phyloP scores from a whole-genome alignment of 64 coral and sea anemone species.

The Hydrozoanthus tunicans region DNA sequence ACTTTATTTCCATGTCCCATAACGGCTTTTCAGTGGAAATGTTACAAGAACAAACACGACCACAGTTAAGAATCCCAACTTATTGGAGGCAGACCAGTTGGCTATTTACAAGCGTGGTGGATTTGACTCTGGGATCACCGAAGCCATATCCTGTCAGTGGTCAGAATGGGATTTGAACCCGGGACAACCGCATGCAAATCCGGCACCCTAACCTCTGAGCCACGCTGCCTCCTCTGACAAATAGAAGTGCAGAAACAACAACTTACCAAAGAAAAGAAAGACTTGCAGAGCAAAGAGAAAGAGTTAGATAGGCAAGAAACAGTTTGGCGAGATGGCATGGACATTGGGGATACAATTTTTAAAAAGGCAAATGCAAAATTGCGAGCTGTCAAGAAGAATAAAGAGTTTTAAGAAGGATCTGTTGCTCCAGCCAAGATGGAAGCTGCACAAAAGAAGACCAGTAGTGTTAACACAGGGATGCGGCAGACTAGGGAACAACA shows the following conservation, averaged over 20 bases:
- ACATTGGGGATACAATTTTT: neutral
- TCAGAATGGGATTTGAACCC: too few relatives aligned
- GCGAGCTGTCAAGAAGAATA: neutral
- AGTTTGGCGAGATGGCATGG: neutral
- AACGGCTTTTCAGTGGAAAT: too few relatives aligned
- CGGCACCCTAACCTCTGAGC: too few relatives aligned
- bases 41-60: too few relatives aligned
- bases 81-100: too few relatives aligned
- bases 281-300: slow-evolving; percentile 15
- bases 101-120: too few relatives aligned
- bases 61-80: too few relatives aligned
- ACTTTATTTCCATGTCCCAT: too few relatives aligned
- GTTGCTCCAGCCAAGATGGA: slow-evolving; percentile 39
- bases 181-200: too few relatives aligned
- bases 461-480: slow-evolving; percentile 4
- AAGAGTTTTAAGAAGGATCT: slow-evolving; percentile 1
- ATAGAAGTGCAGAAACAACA: neutral
- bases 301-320: slow-evolving; percentile 19
- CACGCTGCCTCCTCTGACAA: neutral
- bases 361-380: slow-evolving; percentile 23
- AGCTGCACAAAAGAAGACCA: slow-evolving; percentile 19
- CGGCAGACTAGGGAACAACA: neutral
- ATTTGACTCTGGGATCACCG: too few relatives aligned
- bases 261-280: slow-evolving; percentile 15
- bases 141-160: too few relatives aligned